Conservation (phyloP, 2,888 invertebrate genomes). For the Calephelis perditalis region DNA sequence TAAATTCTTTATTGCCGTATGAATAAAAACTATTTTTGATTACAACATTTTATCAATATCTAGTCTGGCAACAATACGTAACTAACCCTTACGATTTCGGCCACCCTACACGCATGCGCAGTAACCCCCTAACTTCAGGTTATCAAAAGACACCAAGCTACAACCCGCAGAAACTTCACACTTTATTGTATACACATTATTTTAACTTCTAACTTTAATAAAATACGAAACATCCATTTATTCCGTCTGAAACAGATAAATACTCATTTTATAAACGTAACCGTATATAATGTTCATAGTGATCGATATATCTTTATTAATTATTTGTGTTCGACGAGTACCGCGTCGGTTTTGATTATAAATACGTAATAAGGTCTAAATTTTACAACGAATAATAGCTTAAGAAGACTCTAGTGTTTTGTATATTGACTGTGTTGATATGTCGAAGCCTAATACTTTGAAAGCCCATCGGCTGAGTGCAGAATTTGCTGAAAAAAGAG, state of each 20-base stretch:
- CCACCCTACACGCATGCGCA: constrained; percentile 68
- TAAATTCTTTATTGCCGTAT: constrained; percentile 37
- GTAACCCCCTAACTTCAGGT: constrained; percentile 52
- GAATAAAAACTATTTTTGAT: constrained; percentile 40
- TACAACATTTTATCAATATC: constrained; percentile 43
- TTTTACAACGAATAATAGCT: constrained; percentile 35
- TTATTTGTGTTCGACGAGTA: constrained; percentile 66
- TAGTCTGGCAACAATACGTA: constrained; percentile 63
- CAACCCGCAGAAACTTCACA: constrained; percentile 64
- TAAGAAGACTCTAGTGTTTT: constrained; percentile 42
- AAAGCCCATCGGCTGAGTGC: constrained; percentile 73
- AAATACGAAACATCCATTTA: constrained; percentile 55
- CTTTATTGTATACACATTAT: constrained; percentile 71
- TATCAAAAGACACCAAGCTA: constrained; percentile 54
- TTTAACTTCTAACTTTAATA: constrained; percentile 56
- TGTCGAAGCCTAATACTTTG: constrained; percentile 70
- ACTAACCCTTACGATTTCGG: constrained; percentile 48
- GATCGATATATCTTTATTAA: constrained; percentile 72
- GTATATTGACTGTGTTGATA: constrained; percentile 47
- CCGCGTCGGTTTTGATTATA: constrained; percentile 43
- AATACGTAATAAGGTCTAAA: constrained; percentile 35
- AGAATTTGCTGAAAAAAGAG: constrained; percentile 68
- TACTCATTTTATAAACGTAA: constrained; percentile 17
- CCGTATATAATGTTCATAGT: constrained; percentile 44
- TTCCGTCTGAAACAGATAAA: constrained; percentile 55